Base-by-base conservation (phyloP, 2,888 invertebrate species). In the Apeira syringaria region DNA sequence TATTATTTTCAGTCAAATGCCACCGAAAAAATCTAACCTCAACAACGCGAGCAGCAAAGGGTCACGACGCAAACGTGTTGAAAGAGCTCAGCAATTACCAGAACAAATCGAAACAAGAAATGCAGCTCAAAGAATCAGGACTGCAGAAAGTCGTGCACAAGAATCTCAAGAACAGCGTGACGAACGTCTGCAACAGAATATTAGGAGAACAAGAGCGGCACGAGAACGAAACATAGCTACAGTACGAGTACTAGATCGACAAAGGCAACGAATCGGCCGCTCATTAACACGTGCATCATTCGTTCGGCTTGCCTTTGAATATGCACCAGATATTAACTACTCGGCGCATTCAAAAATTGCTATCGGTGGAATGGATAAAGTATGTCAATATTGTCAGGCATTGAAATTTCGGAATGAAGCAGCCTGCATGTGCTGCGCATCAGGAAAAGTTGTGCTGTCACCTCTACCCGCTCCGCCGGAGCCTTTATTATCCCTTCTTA, bases 21-120 rank as follows among this genome's bases (percentile, higher is more conserved):
- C 59, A 52, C 59, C 32, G 53, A 62, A 57, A 57, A 62, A 57
- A 41, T 57, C 57, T 59, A 55, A 60, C 50, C 59, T 62, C 54
- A 53, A 57, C 52, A 59, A 59, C 47, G 53, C 47, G 47, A 28
- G 56, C 22, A 59, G 30, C 56, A 55, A 15, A 59, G 49, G 26
- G 39, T 10, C 54, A 54, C 55, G 53, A 59, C 56, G 52, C 56
- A 52, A 56, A 54, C 58, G 58, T 57, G 47, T 49, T 50, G 33
- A 51, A 51, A 51, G 59, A 62, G 56, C 61, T 51, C 55, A 50
- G 1, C 50, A 56, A 12, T 56, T 28, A 13, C 3, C 48, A 52
- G 51, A 62, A 59, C 47, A 55, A 53, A 46, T 53, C 39, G 54
- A 10, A 45, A 15, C 53, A 59, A 57, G 44, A 56, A 62, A 56